Conservation (phyloP, 2,113 vertebrate genomes). For the Crocuta crocuta region DNA sequence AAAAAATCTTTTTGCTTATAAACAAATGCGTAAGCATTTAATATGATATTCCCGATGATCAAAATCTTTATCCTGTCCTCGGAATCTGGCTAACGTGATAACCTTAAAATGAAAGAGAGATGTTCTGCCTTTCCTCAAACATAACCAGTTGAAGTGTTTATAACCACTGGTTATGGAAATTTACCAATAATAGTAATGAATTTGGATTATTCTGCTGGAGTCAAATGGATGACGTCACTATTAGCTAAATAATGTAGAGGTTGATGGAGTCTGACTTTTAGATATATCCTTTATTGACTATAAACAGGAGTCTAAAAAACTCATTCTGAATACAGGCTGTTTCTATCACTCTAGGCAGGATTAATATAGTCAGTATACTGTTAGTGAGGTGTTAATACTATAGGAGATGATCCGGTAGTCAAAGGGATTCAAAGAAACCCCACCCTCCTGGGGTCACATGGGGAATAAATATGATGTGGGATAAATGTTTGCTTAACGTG, state of each 20-base stretch:
- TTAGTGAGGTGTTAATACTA: background rate
- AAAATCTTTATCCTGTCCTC: background rate
- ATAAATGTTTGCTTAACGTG: background rate
- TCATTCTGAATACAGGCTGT: background rate
- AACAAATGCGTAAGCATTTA: background rate
- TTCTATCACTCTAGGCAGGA: background rate
- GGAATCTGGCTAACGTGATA: background rate
- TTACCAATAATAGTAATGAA: background rate
- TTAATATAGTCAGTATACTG: background rate
- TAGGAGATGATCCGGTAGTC: background rate
- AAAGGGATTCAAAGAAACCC: background rate
- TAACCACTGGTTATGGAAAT: background rate
- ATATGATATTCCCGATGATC: background rate
- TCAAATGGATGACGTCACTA: background rate
- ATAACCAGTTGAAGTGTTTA: background rate
- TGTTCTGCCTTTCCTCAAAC: background rate
- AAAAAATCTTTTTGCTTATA: background rate
- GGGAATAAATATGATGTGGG: background rate
- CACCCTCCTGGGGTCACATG: background rate
- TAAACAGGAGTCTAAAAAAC: background rate
- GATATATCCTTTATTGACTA: background rate
- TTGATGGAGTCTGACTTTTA: background rate
- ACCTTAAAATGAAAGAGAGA: background rate
- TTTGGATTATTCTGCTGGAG: background rate
- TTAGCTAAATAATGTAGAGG: background rate